A percentile compares a stretch with the other conserved stretches of the same genome.
These are phyloP conservation scores for Rhodophaea formosa DNA, from an alignment of 2,888 invertebrate species.

Conservation along the genomic window DNA sequence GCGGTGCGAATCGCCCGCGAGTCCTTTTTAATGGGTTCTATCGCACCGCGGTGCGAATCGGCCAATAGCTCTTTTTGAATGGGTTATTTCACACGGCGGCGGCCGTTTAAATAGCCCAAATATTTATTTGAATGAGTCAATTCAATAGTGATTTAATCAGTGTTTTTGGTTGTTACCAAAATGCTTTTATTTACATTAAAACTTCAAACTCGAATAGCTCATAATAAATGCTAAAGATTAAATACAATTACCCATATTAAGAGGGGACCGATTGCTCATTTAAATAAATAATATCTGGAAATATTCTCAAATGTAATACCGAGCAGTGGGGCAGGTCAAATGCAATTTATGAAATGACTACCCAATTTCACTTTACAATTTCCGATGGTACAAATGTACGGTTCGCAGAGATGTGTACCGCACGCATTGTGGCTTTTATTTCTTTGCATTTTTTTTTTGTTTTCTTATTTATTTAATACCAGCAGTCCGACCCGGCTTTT, in stretches of 20 bases:
- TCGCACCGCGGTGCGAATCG: too few species aligned
- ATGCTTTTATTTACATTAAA: neutral
- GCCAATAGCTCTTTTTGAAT: too few species aligned
- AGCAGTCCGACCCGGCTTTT: too few species aligned
- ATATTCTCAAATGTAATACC: slow-evolving; percentile 54
- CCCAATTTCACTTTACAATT: slow-evolving; percentile 59
- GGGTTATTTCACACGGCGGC: too few species aligned
- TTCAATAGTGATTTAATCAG: too few species aligned
- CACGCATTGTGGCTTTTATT: too few species aligned
- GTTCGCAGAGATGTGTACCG: slow-evolving; percentile 19
- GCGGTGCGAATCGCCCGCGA: too few species aligned
- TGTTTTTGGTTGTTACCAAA: too few species aligned
- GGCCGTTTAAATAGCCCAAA: too few species aligned
- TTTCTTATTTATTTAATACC: too few species aligned
- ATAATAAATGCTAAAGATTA: neutral
- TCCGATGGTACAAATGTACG: slow-evolving; percentile 36
- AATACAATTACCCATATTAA: neutral
- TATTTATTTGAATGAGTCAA: too few species aligned
- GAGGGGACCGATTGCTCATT: slow-evolving; percentile 20
- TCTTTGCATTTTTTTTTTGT: neutral
- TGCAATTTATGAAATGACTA: slow-evolving; percentile 62
- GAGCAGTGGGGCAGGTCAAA: slow-evolving; percentile 39
- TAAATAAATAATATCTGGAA: slow-evolving; percentile 35
- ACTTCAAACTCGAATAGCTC: neutral
- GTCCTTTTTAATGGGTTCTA: too few species aligned